phyloP scores from a whole-genome alignment of 2,888 invertebrate species.

The Miltochrista miniata region DNA sequence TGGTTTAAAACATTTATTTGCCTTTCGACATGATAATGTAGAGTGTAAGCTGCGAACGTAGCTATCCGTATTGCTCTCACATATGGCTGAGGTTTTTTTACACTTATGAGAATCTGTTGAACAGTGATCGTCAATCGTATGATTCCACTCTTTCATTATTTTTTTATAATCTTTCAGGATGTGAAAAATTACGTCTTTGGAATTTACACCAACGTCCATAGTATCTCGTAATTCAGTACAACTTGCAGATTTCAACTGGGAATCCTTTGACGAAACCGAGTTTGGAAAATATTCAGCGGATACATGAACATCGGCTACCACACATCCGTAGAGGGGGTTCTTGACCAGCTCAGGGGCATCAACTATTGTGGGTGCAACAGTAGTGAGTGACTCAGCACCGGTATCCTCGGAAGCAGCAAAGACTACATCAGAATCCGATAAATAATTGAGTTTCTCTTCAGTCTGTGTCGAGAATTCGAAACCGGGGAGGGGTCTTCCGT shows the following conservation, averaged over 20 bases:
- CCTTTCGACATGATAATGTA: constrained; percentile 62
- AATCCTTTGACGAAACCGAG: constrained; percentile 62
- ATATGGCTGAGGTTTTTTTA: constrained; percentile 52
- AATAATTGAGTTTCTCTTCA: constrained; percentile 71
- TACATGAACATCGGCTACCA: constrained; percentile 58
- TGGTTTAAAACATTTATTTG: constrained; percentile 54
- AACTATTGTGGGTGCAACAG: constrained; percentile 63
- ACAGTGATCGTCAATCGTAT: constrained; percentile 69
- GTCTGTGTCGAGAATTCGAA: constrained; percentile 64
- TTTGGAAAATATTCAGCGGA: constrained; percentile 58
- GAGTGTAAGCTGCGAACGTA: constrained; percentile 70
- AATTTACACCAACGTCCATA: constrained; percentile 54
- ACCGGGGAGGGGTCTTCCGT: constrained; percentile 73
- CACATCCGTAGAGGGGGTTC: constrained; percentile 73
- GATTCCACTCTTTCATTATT: constrained; percentile 80
- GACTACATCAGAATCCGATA: constrained; percentile 71
- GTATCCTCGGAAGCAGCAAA: constrained; percentile 70
- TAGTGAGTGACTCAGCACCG: constrained; percentile 64
- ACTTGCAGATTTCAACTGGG: constrained; percentile 69
- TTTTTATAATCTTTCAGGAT: constrained; percentile 75
- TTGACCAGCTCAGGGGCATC: constrained; percentile 70
- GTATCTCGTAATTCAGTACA: constrained; percentile 72
- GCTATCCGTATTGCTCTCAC: constrained; percentile 62
- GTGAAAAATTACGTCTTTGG: constrained; percentile 56
- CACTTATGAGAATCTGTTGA: constrained; percentile 53